Evolutionary conservation across 2,797 vertebrate genomes (phyloP).

Genomic region (Lacerta bilineata): DNA sequence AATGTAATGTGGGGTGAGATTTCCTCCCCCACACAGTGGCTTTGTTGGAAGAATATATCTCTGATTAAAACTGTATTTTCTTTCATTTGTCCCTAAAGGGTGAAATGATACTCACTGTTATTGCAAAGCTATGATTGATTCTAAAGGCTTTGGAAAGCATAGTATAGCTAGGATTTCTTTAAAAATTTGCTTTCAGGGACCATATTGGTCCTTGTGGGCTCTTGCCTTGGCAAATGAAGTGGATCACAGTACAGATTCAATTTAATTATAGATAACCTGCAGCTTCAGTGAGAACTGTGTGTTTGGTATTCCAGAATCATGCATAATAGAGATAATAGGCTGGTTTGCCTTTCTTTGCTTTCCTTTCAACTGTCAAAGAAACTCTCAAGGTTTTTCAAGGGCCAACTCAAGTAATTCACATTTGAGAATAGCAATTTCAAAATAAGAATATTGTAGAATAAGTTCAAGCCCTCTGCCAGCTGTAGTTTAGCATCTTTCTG

Average conservation of each 20-base stretch:
- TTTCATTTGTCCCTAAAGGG: slow-evolving; percentile 37
- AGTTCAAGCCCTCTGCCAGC: slow-evolving; percentile 30
- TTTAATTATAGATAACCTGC: slow-evolving; percentile 44
- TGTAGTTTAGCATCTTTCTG: slow-evolving; percentile 28
- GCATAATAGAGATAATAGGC: slow-evolving; percentile 12
- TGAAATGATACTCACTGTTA: slow-evolving; percentile 26
- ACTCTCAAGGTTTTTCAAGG: slow-evolving; percentile 15
- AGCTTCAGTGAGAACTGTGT: slow-evolving; percentile 10
- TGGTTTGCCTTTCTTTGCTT: slow-evolving; percentile 23
- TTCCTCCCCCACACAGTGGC: slow-evolving; percentile 39
- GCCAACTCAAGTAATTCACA: slow-evolving; percentile 27
- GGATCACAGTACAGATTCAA: slow-evolving; percentile 16
- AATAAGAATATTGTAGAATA: slow-evolving; percentile 34
- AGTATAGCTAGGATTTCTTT: slow-evolving; percentile 40
- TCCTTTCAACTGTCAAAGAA: slow-evolving; percentile 27
- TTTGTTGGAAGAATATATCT: slow-evolving; percentile 49
- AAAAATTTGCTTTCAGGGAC: slow-evolving; percentile 23
- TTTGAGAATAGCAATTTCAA: slow-evolving; percentile 36
- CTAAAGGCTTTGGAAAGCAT: slow-evolving; percentile 21
- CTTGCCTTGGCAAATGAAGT: slow-evolving; percentile 51
- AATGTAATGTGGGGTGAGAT: slow-evolving; percentile 51
- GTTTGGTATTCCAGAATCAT: slow-evolving; percentile 23
- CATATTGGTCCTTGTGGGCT: slow-evolving; percentile 14
- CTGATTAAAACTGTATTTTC: slow-evolving; percentile 43
- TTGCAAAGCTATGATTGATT: slow-evolving; percentile 34